Percentiles rank a stretch among this genome's conserved stretches.
Evolutionary conservation across 2,113 vertebrate species (phyloP).

Genomic region (Abramis brama): DNA sequence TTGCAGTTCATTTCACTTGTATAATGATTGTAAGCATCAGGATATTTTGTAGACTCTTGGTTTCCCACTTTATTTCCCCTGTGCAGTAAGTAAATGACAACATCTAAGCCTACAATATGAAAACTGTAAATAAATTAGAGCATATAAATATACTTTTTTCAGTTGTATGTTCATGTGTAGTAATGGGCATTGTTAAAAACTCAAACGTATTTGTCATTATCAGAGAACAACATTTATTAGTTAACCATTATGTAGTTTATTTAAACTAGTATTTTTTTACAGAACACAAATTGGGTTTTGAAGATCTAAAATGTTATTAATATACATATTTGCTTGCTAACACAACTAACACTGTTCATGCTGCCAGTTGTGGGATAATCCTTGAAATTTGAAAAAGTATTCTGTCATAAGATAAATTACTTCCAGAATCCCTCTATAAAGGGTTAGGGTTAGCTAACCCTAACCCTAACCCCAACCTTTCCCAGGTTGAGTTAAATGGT

Average conservation of each 20-base stretch:
- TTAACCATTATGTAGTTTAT: not conserved
- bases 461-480: no score
- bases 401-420: not conserved
- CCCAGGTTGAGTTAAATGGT: not conserved
- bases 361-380: not conserved
- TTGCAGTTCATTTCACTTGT: not conserved
- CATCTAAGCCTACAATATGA: not conserved
- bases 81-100: not conserved
- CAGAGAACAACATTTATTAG: not conserved
- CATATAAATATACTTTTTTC: conserved; percentile 1
- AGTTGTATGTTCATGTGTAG: not conserved
- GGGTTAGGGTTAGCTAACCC: no score
- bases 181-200: not conserved
- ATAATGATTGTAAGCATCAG: not conserved
- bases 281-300: not conserved
- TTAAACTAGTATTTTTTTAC: not conserved
- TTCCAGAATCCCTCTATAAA: not conserved
- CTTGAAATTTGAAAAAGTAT: not conserved
- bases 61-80: not conserved
- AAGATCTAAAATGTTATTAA: not conserved
- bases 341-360: not conserved
- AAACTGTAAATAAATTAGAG: conserved; percentile 25
- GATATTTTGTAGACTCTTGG: not conserved
- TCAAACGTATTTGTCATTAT: not conserved
- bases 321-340: not conserved